Percentiles rank a stretch among this genome's conserved stretches.
These are phyloP conservation scores for Axis porcinus DNA, from an alignment of 2,113 vertebrate genomes.

Conservation along the genomic window DNA sequence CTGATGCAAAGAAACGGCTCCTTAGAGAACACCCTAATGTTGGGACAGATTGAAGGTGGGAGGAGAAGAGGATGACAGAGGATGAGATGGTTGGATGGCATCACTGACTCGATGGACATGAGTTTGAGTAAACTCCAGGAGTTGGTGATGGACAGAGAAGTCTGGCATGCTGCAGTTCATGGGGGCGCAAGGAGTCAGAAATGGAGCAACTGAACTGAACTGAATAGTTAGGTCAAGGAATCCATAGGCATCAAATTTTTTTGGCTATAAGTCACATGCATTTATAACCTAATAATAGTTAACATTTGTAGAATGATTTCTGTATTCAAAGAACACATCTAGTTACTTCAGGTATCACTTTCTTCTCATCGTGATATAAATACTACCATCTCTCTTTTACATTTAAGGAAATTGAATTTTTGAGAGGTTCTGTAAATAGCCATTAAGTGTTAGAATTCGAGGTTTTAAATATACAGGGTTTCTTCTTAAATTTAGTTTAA, in stretches of 20 bases:
- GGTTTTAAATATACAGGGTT: background rate
- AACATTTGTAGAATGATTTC: background rate
- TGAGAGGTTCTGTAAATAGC: background rate
- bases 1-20: background rate
- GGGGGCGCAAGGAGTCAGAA: background rate
- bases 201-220: background rate
- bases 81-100: background rate
- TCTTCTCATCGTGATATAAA: background rate
- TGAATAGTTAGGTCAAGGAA: background rate
- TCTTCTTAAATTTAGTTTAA: background rate
- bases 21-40: background rate
- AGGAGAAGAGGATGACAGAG: background rate
- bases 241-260: background rate
- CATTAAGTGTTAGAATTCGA: fast-evolving
- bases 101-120: background rate
- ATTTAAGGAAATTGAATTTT: background rate
- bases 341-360: background rate
- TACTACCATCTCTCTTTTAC: background rate
- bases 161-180: background rate
- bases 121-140: background rate
- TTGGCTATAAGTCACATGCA: background rate
- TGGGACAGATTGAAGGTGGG: background rate
- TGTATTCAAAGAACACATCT: background rate
- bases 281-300: background rate
- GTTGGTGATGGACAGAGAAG: background rate